Evolutionary conservation across 2,888 invertebrate species (phyloP).

Genomic region (Euclidia mi): DNA sequence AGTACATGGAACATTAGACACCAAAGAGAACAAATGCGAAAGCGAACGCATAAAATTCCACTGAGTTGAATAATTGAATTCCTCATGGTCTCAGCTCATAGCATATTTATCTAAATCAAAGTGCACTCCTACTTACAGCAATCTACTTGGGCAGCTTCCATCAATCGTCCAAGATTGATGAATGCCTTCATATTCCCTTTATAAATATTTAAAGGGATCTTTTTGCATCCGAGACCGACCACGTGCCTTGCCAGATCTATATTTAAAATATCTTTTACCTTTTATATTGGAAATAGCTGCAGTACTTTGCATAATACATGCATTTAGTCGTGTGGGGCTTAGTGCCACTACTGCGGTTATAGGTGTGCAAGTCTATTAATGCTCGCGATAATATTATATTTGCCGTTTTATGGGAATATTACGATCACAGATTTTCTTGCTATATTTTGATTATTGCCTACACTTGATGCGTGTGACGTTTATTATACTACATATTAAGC

Average conservation of each 20-base stretch:
- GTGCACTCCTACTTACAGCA: slow-evolving; percentile 19
- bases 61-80: slow-evolving; percentile 9
- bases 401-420: slow-evolving; percentile 1
- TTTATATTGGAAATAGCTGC: slow-evolving; percentile 53
- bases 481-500: no score
- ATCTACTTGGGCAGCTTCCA: slow-evolving; percentile 34
- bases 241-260: slow-evolving; percentile 54
- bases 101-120: slow-evolving; percentile 37
- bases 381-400: slow-evolving; percentile 12
- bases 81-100: slow-evolving; percentile 2
- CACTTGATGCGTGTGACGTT: no score
- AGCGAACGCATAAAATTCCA: slow-evolving; percentile 3
- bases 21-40: not conserved
- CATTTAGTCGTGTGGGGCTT: slow-evolving; percentile 57
- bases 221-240: slow-evolving; percentile 46
- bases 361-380: not conserved
- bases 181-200: slow-evolving; percentile 50
- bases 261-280: slow-evolving; percentile 61
- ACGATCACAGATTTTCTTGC: not conserved
- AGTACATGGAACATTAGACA: no score
- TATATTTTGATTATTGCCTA: no score
- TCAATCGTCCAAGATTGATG: slow-evolving; percentile 60
- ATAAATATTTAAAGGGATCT: slow-evolving; percentile 64
- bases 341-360: slow-evolving; percentile 26
- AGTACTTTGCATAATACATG: slow-evolving; percentile 64